Evolutionary conservation across 1,140 invertebrate species (phyloP).

Genomic region (Conus betulinus): DNA sequence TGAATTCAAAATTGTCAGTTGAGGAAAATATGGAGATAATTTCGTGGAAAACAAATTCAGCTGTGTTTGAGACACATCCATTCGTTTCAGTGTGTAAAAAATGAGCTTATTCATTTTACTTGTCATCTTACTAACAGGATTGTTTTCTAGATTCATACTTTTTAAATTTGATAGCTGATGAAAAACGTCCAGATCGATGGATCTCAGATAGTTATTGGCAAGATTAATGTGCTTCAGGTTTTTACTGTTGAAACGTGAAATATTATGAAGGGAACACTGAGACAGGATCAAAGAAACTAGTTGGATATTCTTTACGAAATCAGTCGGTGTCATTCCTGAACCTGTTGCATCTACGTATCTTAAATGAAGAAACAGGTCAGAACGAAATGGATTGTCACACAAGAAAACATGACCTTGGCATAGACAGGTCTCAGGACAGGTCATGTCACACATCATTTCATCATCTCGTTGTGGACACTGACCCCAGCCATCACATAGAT

Average conservation of each 20-base stretch:
- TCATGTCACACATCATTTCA: background rate
- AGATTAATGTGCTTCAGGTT: constrained; percentile 17
- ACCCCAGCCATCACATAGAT: background rate
- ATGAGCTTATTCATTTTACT: background rate
- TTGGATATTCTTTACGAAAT: background rate
- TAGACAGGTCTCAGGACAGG: background rate
- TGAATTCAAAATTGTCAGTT: constrained; percentile 2
- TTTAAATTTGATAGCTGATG: constrained; percentile 1
- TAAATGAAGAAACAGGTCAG: background rate
- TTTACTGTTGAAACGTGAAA: background rate
- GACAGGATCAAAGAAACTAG: background rate
- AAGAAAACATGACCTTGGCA: background rate
- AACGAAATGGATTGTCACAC: background rate
- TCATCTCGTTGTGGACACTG: constrained; percentile 5
- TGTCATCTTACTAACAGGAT: background rate
- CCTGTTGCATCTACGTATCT: background rate
- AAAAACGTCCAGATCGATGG: background rate
- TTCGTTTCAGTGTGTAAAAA: background rate
- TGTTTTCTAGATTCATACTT: constrained; percentile 17
- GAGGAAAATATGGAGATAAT: constrained; percentile 8
- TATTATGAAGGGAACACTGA: background rate
- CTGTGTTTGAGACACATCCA: background rate
- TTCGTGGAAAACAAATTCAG: background rate
- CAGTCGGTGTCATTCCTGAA: background rate
- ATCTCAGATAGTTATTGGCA: constrained; percentile 23